Conservation (phyloP, 2,797 vertebrate genomes). For the Eupleurogrammus muticus region DNA sequence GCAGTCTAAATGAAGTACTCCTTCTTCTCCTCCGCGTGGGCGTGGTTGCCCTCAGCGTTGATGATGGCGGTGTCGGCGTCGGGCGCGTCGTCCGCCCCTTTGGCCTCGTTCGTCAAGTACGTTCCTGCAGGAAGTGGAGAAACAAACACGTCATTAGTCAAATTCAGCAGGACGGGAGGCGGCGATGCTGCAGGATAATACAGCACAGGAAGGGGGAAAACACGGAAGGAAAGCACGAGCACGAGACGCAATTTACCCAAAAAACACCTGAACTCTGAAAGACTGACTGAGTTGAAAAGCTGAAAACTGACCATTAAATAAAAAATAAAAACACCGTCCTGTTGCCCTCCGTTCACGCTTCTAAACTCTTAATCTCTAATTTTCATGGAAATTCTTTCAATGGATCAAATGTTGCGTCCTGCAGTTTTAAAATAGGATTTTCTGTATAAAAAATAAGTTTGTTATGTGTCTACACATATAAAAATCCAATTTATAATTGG, state of each 20-base stretch:
- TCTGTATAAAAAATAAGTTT: no score
- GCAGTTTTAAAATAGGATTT: not conserved
- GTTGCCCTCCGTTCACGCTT: not conserved
- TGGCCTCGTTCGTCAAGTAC: slow-evolving; percentile 99
- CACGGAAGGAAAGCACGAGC: not conserved
- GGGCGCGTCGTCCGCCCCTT: slow-evolving; percentile 98
- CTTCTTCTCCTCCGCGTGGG: slow-evolving; percentile 99
- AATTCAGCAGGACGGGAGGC: slow-evolving; percentile 48
- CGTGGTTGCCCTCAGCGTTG: slow-evolving; percentile 99
- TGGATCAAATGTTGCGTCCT: not conserved
- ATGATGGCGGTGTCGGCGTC: slow-evolving; percentile 99
- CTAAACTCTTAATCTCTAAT: not conserved
- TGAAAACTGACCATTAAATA: no score
- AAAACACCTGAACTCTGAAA: no score
- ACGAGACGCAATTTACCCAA: no score
- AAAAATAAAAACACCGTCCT: not conserved
- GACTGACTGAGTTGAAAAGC: no score
- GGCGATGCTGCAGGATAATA: slow-evolving; percentile 39
- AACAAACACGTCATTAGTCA: slow-evolving; percentile 68
- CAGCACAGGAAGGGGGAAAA: slow-evolving; percentile 18
- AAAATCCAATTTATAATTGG: no score
- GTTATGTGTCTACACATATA: no score
- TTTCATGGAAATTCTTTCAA: no score
- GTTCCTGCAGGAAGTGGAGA: slow-evolving; percentile 87
- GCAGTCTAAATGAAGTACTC: slow-evolving; percentile 99